Evolutionary conservation across 1,140 invertebrate species (phyloP).

Genomic region (Brevipalpus yothersi): DNA sequence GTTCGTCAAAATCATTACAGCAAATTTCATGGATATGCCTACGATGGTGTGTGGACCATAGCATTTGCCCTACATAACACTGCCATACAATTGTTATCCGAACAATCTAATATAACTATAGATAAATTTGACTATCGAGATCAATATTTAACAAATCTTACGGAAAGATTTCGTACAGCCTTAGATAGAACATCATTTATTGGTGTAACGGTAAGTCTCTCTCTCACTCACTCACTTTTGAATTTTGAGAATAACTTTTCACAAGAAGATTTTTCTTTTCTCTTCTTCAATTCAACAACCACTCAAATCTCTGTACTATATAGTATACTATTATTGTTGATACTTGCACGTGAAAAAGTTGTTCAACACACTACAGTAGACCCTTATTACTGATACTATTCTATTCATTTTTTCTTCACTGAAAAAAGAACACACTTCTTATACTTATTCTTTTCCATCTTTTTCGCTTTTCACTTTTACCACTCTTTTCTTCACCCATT

Average conservation of each 20-base stretch:
- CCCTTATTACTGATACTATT: no score
- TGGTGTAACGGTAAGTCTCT: conserved; percentile 59
- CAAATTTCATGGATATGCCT: conserved; percentile 85
- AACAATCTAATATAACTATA: conserved; percentile 16
- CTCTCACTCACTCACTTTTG: neutral
- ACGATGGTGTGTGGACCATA: conserved; percentile 90
- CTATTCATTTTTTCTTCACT: no score
- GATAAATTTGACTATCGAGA: conserved; percentile 57
- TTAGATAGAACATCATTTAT: conserved; percentile 71
- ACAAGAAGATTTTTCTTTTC: no score
- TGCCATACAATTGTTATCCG: conserved; percentile 38
- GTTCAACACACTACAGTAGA: no score
- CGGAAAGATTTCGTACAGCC: conserved; percentile 56
- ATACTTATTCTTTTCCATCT: no score
- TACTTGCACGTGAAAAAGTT: no score
- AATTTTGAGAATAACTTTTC: no score
- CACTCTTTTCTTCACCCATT: neutral
- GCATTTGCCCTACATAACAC: conserved; percentile 58
- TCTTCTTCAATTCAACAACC: no score
- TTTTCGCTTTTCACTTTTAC: no score
- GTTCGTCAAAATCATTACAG: conserved; percentile 56
- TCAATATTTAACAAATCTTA: conserved; percentile 29
- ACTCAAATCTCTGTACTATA: no score
- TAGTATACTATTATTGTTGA: no score
- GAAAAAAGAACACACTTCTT: no score